phyloP scores from a whole-genome alignment of 2,888 invertebrate genomes.

The Neria commutata region DNA sequence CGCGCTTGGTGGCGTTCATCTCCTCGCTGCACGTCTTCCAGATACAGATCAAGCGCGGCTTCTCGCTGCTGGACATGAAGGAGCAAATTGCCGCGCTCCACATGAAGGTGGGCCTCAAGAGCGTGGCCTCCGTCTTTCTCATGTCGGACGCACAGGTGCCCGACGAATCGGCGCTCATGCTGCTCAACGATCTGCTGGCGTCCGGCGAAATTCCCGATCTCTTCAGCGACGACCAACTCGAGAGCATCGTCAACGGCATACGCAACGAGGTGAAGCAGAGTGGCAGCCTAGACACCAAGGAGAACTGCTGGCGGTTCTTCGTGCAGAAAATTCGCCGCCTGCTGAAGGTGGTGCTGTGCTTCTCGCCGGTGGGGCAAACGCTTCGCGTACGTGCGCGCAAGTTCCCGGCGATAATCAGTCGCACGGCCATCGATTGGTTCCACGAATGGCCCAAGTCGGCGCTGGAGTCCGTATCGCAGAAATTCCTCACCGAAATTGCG shows the following conservation, averaged over 20 bases:
- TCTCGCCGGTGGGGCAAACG: slow-evolving; percentile 93
- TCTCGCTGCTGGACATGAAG: slow-evolving; percentile 81
- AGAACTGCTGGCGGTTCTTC: slow-evolving; percentile 96
- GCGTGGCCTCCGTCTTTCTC: slow-evolving; percentile 83
- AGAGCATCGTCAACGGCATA: slow-evolving; percentile 81
- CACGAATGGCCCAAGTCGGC: slow-evolving; percentile 96
- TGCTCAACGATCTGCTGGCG: slow-evolving; percentile 91
- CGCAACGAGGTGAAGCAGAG: slow-evolving; percentile 81
- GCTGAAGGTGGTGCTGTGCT: slow-evolving; percentile 87
- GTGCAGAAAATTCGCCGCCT: slow-evolving; percentile 85
- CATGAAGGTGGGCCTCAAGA: slow-evolving; percentile 86
- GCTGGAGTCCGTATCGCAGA: slow-evolving; percentile 83
- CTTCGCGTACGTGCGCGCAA: slow-evolving; percentile 85
- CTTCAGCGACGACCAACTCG: slow-evolving; percentile 88
- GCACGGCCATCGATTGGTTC: slow-evolving; percentile 95
- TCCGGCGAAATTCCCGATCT: slow-evolving; percentile 94
- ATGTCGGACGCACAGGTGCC: slow-evolving; percentile 95
- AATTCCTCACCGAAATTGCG: slow-evolving; percentile 81
- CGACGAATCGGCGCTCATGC: slow-evolving; percentile 86
- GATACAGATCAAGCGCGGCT: slow-evolving; percentile 87
- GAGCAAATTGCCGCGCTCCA: slow-evolving; percentile 77
- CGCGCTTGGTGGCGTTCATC: slow-evolving; percentile 87
- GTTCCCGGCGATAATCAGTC: slow-evolving; percentile 93
- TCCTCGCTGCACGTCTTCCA: slow-evolving; percentile 92
- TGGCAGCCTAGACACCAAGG: slow-evolving; percentile 83